Evolutionary conservation across 2,888 invertebrate genomes (phyloP).

Genomic region (Schrankia costaestrigalis): DNA sequence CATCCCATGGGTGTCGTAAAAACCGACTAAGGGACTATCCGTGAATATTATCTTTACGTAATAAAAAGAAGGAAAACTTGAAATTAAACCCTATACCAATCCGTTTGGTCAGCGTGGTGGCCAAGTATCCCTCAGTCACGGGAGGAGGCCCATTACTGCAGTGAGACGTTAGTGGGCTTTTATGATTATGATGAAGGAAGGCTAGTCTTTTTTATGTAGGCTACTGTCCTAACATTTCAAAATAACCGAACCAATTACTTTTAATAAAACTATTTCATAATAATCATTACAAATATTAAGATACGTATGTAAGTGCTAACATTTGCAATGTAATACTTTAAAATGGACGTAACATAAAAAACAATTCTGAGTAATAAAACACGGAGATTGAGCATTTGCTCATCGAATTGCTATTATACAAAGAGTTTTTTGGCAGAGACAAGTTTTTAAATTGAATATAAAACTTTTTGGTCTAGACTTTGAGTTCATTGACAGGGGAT

Average conservation of each 20-base stretch:
- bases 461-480: conserved; percentile 61
- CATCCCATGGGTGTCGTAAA: too few relatives aligned
- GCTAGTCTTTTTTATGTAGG: too few relatives aligned
- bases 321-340: conserved; percentile 56
- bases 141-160: too few relatives aligned
- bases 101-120: too few relatives aligned
- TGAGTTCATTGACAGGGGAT: conserved; percentile 74
- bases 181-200: too few relatives aligned
- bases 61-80: too few relatives aligned
- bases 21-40: too few relatives aligned
- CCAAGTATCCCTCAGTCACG: too few relatives aligned
- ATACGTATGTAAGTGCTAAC: conserved; percentile 50
- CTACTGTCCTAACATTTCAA: too few relatives aligned
- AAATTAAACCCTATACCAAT: too few relatives aligned
- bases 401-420: conserved; percentile 61
- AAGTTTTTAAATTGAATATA: conserved; percentile 42
- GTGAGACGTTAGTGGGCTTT: too few relatives aligned
- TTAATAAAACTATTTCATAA: conserved; percentile 15
- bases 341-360: conserved; percentile 57
- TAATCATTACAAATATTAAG: conserved; percentile 54
- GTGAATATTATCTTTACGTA: too few relatives aligned
- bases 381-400: conserved; percentile 48
- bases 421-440: conserved; percentile 50
- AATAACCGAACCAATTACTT: background rate
- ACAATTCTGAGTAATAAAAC: conserved; percentile 42